These are phyloP conservation scores for Lates calcarifer DNA, from an alignment of 2,113 vertebrate species.

Conservation along the genomic window DNA sequence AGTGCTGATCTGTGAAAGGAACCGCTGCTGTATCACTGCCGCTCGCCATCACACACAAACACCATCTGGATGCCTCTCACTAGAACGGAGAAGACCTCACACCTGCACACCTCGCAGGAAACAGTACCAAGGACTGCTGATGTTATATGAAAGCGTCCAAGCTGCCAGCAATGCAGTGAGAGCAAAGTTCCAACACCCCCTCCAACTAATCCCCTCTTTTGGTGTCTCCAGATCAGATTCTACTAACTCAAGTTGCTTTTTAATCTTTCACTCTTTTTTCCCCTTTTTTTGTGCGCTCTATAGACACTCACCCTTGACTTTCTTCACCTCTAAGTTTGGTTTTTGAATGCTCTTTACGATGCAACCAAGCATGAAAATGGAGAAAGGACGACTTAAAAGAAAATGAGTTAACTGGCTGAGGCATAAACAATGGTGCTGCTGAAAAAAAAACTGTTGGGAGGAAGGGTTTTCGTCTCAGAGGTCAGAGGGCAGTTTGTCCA, in stretches of 20 bases:
- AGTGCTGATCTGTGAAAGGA: conserved; percentile 80
- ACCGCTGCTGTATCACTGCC: conserved; percentile 73
- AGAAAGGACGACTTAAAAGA: conserved; percentile 45
- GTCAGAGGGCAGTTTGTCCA: conserved; percentile 72
- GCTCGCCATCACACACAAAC: conserved; percentile 80
- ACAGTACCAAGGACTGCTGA: conserved; percentile 22
- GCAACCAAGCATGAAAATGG: conserved; percentile 35
- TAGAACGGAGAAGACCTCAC: conserved; percentile 71
- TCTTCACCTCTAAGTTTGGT: conserved; percentile 5
- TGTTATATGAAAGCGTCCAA: neutral
- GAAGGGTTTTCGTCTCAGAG: conserved; percentile 62
- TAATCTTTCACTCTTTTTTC: neutral
- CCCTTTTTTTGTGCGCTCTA: neutral
- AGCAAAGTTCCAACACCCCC: neutral
- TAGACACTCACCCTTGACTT: neutral
- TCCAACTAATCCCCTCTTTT: neutral
- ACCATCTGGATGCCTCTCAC: conserved; percentile 76
- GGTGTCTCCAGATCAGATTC: conserved; percentile 5
- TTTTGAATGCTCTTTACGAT: conserved; percentile 22
- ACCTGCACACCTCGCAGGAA: conserved; percentile 69
- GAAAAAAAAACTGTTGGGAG: conserved; percentile 65
- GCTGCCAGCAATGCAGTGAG: neutral
- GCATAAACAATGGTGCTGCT: conserved; percentile 66
- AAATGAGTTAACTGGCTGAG: conserved; percentile 64
- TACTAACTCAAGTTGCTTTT: neutral